These are phyloP conservation scores for Bacillus rossius DNA, from an alignment of 1,140 invertebrate species.

Conservation along the genomic window DNA sequence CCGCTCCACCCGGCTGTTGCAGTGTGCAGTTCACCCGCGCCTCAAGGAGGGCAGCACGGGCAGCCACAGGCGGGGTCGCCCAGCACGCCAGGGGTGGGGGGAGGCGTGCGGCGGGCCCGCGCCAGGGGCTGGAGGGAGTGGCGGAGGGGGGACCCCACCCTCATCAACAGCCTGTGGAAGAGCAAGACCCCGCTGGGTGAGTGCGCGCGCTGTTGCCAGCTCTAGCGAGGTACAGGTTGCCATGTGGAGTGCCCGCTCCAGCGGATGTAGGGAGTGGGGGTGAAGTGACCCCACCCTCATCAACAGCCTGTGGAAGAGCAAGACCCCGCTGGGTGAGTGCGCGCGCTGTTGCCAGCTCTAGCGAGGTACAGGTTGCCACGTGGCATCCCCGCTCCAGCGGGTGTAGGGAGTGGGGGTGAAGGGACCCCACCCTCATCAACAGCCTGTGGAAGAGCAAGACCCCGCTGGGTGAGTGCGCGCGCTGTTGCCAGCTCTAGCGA, in stretches of 20 bases:
- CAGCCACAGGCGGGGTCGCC: conserved; percentile 38
- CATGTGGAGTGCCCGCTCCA: conserved; percentile 34
- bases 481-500: conserved; percentile 35
- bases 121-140: conserved; percentile 57
- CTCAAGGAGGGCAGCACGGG: conserved; percentile 25
- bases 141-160: conserved; percentile 57
- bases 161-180: conserved; percentile 63
- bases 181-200: conserved; percentile 57
- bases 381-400: conserved; percentile 42
- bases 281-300: conserved; percentile 59
- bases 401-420: conserved; percentile 58
- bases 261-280: conserved; percentile 59
- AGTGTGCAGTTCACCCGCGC: conserved; percentile 10
- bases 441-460: conserved; percentile 60
- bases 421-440: conserved; percentile 60
- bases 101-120: conserved; percentile 25
- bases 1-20: background rate
- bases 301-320: conserved; percentile 62
- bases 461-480: conserved; percentile 56
- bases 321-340: conserved; percentile 54
- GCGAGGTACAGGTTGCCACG: conserved; percentile 23
- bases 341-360: no score
- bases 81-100: conserved; percentile 32
- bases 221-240: conserved; percentile 27
- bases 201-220: no score